Evolutionary conservation across 2,113 vertebrate genomes (phyloP).

Genomic region (Pristiophorus japonicus): DNA sequence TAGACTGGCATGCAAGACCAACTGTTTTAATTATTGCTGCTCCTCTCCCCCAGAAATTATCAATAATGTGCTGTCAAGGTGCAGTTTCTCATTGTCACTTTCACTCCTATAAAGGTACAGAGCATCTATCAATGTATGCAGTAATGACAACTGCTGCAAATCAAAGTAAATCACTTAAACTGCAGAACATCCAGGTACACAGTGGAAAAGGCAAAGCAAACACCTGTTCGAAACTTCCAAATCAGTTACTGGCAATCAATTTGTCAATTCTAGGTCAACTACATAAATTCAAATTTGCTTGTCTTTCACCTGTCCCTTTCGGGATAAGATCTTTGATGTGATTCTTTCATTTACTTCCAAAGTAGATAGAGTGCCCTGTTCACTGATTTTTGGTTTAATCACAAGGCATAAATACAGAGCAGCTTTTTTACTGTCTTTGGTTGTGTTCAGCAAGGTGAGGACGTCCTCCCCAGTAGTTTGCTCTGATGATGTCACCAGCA

Average conservation of each 20-base stretch:
- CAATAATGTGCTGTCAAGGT: background rate
- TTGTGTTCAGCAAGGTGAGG: background rate
- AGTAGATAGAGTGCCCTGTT: background rate
- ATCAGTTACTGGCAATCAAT: background rate
- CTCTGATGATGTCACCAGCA: background rate
- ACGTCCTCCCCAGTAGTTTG: background rate
- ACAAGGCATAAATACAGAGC: background rate
- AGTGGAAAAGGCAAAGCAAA: background rate
- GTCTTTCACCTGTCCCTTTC: background rate
- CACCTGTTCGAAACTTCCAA: background rate
- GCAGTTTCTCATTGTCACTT: conserved; percentile 4
- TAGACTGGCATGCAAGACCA: background rate
- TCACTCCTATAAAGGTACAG: background rate
- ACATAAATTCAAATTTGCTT: background rate
- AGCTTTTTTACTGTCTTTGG: background rate
- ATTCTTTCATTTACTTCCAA: background rate
- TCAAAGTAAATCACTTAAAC: background rate
- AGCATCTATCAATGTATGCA: background rate
- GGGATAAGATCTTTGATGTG: background rate
- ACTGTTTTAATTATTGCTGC: conserved; percentile 7
- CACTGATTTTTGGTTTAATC: background rate
- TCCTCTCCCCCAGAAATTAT: background rate
- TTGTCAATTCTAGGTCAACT: background rate
- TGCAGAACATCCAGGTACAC: background rate
- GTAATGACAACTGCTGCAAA: conserved; percentile 4